A percentile compares a stretch with the other conserved stretches of the same genome.
Conservation (phyloP, 2,797 vertebrate genomes). For the Peromyscus melanophrys region DNA sequence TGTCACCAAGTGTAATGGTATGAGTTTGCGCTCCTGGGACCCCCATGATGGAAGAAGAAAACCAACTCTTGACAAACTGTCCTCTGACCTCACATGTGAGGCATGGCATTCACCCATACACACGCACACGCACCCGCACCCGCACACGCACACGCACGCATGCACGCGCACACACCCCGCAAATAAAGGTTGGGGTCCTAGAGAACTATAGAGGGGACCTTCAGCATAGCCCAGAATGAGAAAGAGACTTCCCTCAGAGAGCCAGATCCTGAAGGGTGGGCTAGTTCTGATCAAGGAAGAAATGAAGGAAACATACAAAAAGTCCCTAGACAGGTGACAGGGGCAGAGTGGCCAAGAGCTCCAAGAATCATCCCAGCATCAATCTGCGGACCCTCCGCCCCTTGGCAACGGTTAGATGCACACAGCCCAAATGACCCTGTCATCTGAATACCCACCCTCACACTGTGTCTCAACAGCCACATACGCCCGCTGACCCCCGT, state of each 20-base stretch:
- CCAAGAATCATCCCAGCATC: background rate
- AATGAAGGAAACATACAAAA: background rate
- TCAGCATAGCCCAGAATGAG: background rate
- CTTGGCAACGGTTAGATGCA: rapidly evolving
- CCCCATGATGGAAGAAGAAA: background rate
- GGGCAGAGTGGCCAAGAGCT: background rate
- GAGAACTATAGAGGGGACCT: no score
- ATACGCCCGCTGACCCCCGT: rapidly evolving
- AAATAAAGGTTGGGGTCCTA: background rate
- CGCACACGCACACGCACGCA: background rate
- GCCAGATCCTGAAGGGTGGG: background rate
- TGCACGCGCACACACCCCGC: background rate
- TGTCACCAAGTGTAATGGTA: background rate
- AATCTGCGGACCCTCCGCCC: background rate
- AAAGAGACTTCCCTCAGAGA: background rate
- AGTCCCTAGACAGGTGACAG: rapidly evolving
- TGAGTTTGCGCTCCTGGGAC: background rate
- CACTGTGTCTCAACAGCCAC: background rate
- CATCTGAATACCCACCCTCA: background rate
- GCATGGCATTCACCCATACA: background rate
- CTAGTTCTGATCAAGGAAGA: background rate
- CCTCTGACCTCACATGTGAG: background rate
- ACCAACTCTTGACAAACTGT: background rate
- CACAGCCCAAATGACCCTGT: background rate
- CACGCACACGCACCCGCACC: background rate